Percentiles rank a stretch among this genome's conserved stretches.
Conservation (phyloP, 2,888 invertebrate genomes). For the Ischnura elegans region DNA sequence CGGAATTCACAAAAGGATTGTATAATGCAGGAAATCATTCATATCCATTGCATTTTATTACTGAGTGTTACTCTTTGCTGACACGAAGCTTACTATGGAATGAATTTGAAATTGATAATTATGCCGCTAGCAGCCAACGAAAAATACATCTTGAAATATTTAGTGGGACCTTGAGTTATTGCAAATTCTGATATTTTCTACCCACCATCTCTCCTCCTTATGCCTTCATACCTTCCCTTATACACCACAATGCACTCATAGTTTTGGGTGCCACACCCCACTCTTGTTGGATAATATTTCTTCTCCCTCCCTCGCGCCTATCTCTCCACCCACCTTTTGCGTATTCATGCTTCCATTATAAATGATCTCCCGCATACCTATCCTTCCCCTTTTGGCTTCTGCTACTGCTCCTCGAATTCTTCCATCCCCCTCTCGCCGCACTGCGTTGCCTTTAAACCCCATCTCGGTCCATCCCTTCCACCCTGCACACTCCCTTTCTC, state of each 20-base stretch:
- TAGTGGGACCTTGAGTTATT: too few relatives aligned
- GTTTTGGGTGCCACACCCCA: background rate
- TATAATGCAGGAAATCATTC: too few relatives aligned
- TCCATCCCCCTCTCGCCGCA: background rate
- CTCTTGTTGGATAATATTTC: background rate
- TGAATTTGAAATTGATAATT: too few relatives aligned
- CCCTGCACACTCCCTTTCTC: background rate
- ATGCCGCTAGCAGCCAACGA: too few relatives aligned
- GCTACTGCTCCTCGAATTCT: background rate
- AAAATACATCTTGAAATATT: too few relatives aligned
- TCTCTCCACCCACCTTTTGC: conserved; percentile 21
- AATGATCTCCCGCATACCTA: background rate
- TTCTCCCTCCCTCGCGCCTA: background rate
- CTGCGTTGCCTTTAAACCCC: too few relatives aligned
- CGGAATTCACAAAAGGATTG: too few relatives aligned
- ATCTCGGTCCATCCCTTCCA: background rate
- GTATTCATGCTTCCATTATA: conserved; percentile 26
- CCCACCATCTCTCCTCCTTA: background rate
- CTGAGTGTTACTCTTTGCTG: too few relatives aligned
- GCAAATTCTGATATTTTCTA: too few relatives aligned
- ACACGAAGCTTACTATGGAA: too few relatives aligned
- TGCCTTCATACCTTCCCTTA: background rate
- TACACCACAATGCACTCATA: background rate
- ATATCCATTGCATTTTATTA: too few relatives aligned
- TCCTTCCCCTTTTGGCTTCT: background rate